Evolutionary conservation across 2,797 vertebrate genomes (phyloP), one percentile per base, ranked within the genome.

Genomic region (Poecilia wingei): DNA sequence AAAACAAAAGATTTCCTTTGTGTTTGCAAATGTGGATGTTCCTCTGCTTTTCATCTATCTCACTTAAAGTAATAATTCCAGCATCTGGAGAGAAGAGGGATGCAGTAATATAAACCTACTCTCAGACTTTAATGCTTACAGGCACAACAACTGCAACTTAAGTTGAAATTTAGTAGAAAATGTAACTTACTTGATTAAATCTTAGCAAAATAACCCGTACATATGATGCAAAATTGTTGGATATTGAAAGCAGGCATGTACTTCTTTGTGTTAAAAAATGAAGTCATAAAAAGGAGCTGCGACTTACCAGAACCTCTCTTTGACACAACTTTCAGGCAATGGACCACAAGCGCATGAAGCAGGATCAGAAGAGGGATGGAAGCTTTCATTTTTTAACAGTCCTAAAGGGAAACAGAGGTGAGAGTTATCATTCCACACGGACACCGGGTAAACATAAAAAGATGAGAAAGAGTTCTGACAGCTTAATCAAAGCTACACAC

Each of bases 231-330:
- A 61, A 33, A 33, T 7, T 75, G 41, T 49, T 31, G n/a, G 41
- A 46, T 57, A 13, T 36, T 33, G 25, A 33, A 59, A 46, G 28
- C 36, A 33, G 28, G 64, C 13, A 22, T 64, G 4, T 20, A 45
- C 20, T 22, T 64, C 31, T 31, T 33, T 22, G 10, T 46, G 20
- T 33, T 33, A 6, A 71, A 13, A 28, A 64, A 28, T 45, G 10
- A 64, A 28, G 45, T 4, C 22, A 22, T 33, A 47, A 75, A 36
- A 51, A 46, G 28, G 28, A 81, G 1, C 72, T 0, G 9, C 69
- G 76, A 93, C 97, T 96, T 97, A 99, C 98, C 98, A 94, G 98
- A 99, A 91, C 98, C 98, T 95, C 98, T 96, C 94, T 99, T 99
- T 81, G 98, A 98, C 91, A 99, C 97, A 90, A 98, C 97, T 94